phyloP scores from a whole-genome alignment of 2,797 vertebrate species.

The Pyrocephalus nanus region DNA sequence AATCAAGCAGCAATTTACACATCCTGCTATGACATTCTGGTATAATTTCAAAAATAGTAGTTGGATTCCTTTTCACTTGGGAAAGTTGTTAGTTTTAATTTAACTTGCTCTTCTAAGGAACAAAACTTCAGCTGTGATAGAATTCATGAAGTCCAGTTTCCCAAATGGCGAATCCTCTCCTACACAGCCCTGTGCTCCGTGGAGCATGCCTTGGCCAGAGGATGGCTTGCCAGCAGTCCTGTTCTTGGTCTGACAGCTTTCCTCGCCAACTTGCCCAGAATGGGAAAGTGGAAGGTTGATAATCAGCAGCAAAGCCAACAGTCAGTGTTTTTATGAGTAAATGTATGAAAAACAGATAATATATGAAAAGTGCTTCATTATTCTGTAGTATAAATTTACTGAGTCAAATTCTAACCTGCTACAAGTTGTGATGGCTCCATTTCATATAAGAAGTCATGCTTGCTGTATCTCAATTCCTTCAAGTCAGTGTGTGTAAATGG shows the following conservation, averaged over 20 bases:
- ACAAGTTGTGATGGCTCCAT: background rate
- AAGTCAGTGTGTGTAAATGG: background rate
- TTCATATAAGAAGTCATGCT: background rate
- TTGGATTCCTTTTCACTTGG: background rate
- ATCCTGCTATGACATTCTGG: background rate
- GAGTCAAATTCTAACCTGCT: background rate
- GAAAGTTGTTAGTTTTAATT: slow-evolving; percentile 30
- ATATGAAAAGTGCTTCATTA: background rate
- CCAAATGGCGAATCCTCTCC: slow-evolving; percentile 10
- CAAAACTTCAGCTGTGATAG: background rate
- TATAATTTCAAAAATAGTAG: background rate
- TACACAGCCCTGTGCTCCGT: background rate
- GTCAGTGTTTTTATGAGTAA: slow-evolving; percentile 5
- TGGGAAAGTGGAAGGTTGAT: slow-evolving; percentile 30
- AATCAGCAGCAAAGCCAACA: slow-evolving; percentile 42
- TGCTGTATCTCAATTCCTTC: background rate
- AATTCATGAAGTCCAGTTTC: background rate
- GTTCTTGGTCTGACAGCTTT: slow-evolving; percentile 40
- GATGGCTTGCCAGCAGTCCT: slow-evolving; percentile 5
- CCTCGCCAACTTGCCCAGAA: background rate
- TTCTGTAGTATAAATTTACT: background rate
- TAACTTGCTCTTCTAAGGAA: slow-evolving; percentile 6
- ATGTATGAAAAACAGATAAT: background rate
- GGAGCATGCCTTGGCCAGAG: background rate
- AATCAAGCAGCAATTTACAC: background rate